These are phyloP conservation scores for Meloidogyne floridensis DNA, from an alignment of 1,140 invertebrate species.

Conservation along the genomic window DNA sequence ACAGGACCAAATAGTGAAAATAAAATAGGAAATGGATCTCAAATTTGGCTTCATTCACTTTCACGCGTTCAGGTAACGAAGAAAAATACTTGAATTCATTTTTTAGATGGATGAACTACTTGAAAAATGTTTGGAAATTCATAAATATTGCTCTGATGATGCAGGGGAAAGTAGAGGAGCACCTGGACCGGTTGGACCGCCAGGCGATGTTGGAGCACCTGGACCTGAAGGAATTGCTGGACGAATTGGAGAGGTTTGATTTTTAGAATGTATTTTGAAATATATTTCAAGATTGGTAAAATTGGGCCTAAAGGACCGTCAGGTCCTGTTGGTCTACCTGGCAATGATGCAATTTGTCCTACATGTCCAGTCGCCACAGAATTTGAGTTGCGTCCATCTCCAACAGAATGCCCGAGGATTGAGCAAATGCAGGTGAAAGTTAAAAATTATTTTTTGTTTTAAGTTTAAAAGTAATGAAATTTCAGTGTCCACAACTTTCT, in stretches of 20 bases:
- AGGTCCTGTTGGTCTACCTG: constrained; percentile 27
- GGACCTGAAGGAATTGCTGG: constrained; percentile 17
- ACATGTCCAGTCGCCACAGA: constrained; percentile 55
- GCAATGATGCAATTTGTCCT: constrained; percentile 53
- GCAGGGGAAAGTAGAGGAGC: constrained; percentile 42
- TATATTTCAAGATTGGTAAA: constrained; percentile 37
- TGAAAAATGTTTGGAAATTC: constrained; percentile 63
- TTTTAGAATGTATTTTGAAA: background rate
- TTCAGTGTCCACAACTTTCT: constrained; percentile 13
- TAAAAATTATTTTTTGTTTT: no score
- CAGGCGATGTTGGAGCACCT: constrained; percentile 13
- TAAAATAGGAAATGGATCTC: constrained; percentile 15
- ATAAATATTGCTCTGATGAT: constrained; percentile 60
- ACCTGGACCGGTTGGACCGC: constrained; percentile 50
- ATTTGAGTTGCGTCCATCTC: constrained; percentile 29
- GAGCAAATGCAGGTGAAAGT: constrained; percentile 12
- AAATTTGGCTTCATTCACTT: constrained; percentile 60
- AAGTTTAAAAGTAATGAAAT: no score
- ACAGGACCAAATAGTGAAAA: background rate
- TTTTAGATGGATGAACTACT: constrained; percentile 56
- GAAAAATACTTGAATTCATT: background rate
- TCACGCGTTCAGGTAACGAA: constrained; percentile 56
- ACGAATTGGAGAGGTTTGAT: constrained; percentile 1
- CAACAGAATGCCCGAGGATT: constrained; percentile 47
- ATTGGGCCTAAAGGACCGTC: constrained; percentile 38